Percentiles rank a stretch among this genome's conserved stretches.
phyloP scores from a whole-genome alignment of 2,797 vertebrate genomes.

The Sebastolobus altivelis region DNA sequence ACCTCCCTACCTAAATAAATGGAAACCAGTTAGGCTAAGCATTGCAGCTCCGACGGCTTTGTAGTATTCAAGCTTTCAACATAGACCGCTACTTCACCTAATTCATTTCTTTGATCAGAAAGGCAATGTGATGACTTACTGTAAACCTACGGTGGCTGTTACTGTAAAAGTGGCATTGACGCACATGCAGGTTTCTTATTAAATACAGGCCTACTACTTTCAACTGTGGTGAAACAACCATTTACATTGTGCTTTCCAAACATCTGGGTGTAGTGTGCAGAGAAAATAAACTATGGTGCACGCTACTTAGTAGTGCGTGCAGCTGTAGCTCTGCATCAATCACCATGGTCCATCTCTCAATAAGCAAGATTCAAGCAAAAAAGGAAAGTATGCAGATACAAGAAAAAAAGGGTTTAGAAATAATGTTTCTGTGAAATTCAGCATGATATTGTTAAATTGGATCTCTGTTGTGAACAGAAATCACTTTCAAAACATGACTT shows the following conservation, averaged over 20 bases:
- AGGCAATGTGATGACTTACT: constrained; percentile 1
- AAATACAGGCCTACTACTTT: not conserved
- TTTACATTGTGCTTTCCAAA: constrained; percentile 11
- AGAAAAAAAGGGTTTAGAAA: not conserved
- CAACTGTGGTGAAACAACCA: not conserved
- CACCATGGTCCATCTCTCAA: constrained; percentile 7
- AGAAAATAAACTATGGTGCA: constrained; percentile 28
- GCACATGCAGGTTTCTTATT: not conserved
- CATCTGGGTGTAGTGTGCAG: constrained; percentile 27
- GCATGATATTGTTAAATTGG: constrained; percentile 15
- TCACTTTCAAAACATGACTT: constrained; percentile 7
- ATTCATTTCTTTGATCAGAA: not conserved
- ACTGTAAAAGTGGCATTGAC: not conserved
- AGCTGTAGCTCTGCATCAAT: constrained; percentile 27
- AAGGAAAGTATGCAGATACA: not conserved
- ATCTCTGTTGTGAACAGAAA: constrained; percentile 11
- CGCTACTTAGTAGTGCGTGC: not conserved
- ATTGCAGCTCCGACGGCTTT: not conserved
- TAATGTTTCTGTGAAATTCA: constrained; percentile 20
- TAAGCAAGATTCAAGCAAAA: not conserved
- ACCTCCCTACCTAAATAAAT: constrained; percentile 8
- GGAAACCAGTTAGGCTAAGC: not conserved
- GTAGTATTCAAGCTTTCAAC: not conserved
- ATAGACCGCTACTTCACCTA: not conserved
- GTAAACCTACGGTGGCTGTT: not conserved